Evolutionary conservation across 2,113 vertebrate species (phyloP).

Genomic region (Pelvicachromis taeniatus): DNA sequence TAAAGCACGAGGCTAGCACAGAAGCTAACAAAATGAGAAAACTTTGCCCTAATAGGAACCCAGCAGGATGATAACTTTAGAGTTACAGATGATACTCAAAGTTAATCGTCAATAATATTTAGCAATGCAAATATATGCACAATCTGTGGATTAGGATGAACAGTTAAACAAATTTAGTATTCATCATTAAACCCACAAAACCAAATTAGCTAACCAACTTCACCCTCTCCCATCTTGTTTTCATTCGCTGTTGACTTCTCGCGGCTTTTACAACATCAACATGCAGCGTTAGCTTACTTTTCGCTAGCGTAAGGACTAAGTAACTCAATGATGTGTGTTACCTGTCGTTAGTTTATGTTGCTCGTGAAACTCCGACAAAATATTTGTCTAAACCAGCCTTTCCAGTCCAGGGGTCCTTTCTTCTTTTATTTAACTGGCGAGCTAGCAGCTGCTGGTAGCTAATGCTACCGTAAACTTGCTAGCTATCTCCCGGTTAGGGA

Average conservation of each 20-base stretch:
- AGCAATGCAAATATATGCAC: background rate
- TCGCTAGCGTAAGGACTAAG: background rate
- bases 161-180: background rate
- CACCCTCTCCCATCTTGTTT: conserved; percentile 68
- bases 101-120: background rate
- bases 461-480: conserved; percentile 39
- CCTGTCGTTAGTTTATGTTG: background rate
- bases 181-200: conserved; percentile 21
- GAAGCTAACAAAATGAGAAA: conserved; percentile 54
- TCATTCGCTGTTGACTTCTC: conserved; percentile 67
- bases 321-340: background rate
- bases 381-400: conserved; percentile 25
- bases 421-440: conserved; percentile 43
- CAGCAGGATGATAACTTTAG: background rate
- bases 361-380: conserved; percentile 34
- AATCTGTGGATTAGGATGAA: background rate
- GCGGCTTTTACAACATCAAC: conserved; percentile 65
- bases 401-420: conserved; percentile 44
- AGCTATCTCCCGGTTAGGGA: conserved; percentile 62
- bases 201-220: conserved; percentile 55
- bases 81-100: background rate
- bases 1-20: conserved; percentile 56
- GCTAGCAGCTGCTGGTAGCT: conserved; percentile 61
- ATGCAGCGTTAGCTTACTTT: conserved; percentile 36
- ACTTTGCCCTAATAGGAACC: conserved; percentile 38